phyloP scores from a whole-genome alignment of 2,797 vertebrate species.

The Sebastes nivosus region DNA sequence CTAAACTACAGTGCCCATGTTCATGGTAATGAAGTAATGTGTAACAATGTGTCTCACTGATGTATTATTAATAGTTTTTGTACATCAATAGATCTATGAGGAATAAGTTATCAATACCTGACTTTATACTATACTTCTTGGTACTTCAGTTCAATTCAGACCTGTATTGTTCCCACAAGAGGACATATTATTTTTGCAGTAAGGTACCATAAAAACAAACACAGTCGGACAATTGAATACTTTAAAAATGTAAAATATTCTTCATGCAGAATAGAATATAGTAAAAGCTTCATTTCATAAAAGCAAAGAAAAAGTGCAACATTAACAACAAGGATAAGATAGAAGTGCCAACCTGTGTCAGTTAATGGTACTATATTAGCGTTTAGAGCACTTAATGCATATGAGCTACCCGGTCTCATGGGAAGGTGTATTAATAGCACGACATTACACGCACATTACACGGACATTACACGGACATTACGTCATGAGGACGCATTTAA shows the following conservation, averaged over 20 bases:
- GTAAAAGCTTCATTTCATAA: background rate
- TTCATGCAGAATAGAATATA: background rate
- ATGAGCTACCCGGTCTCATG: background rate
- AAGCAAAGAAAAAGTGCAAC: background rate
- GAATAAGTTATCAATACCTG: background rate
- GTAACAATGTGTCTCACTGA: background rate
- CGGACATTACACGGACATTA: too few species aligned
- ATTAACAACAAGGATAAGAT: background rate
- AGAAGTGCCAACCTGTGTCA: background rate
- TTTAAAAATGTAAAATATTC: background rate
- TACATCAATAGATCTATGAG: background rate
- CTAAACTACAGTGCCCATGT: too few species aligned
- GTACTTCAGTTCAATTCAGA: background rate
- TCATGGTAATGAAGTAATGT: background rate
- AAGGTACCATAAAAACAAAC: background rate
- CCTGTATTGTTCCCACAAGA: background rate
- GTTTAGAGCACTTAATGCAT: background rate
- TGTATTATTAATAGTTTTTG: background rate
- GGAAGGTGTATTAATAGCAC: too few species aligned
- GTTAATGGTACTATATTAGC: background rate
- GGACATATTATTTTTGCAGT: background rate
- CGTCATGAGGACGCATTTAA: too few species aligned
- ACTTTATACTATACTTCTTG: background rate
- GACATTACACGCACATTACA: too few species aligned
- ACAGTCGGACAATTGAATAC: background rate